phyloP scores from a whole-genome alignment of 2,113 vertebrate species.

The Callionymus lyra region DNA sequence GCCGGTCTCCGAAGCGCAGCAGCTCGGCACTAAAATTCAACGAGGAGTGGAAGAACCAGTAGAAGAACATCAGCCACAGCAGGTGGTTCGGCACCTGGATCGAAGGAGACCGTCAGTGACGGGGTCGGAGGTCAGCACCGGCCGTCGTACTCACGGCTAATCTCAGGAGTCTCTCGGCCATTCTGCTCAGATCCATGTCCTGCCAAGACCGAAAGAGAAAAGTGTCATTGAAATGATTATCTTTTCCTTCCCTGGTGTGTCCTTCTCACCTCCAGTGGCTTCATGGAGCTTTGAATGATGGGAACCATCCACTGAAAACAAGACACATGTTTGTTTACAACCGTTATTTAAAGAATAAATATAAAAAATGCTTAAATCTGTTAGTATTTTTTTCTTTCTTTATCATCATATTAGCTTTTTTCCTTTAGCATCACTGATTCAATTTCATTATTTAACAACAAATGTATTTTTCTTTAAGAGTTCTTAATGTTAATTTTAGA shows the following conservation, averaged over 20 bases:
- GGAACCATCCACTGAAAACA: slow-evolving; percentile 84
- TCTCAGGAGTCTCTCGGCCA: slow-evolving; percentile 81
- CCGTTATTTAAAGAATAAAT: no score
- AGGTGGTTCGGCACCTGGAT: slow-evolving; percentile 84
- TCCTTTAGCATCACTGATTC: no score
- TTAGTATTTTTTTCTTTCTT: not conserved
- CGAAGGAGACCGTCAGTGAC: not conserved
- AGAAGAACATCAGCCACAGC: slow-evolving; percentile 92
- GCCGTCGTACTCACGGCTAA: slow-evolving; percentile 86
- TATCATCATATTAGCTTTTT: not conserved
- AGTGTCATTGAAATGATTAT: not conserved
- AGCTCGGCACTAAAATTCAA: slow-evolving; percentile 81
- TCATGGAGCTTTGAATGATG: slow-evolving; percentile 88
- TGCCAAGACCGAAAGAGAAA: slow-evolving; percentile 27
- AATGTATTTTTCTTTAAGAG: no score
- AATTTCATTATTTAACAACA: no score
- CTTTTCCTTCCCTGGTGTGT: no score
- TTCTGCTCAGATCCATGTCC: slow-evolving; percentile 88
- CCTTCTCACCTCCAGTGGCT: slow-evolving; percentile 77
- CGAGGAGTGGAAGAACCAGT: slow-evolving; percentile 87
- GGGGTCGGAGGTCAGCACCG: not conserved
- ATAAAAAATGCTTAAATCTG: no score
- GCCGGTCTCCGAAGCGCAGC: slow-evolving; percentile 81
- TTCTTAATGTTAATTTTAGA: no score
- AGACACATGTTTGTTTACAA: no score